Evolutionary conservation across 2,888 invertebrate species (phyloP).

Genomic region (Ptychoptera contaminata): DNA sequence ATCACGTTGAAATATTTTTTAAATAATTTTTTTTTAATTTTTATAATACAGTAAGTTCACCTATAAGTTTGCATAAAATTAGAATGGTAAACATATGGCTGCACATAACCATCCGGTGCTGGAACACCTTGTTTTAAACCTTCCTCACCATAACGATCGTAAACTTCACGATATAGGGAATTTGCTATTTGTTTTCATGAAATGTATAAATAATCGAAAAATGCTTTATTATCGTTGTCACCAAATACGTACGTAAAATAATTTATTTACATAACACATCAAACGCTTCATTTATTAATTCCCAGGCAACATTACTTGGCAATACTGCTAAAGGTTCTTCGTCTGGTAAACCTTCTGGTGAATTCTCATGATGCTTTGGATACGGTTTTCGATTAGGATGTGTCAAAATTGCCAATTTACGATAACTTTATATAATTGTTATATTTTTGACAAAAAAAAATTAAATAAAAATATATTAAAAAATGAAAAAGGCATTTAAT

Average conservation of each 20-base stretch:
- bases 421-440: slow-evolving; percentile 15
- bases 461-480: not conserved
- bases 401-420: slow-evolving; percentile 34
- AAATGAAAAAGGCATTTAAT: not conserved
- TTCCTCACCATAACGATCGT: slow-evolving; percentile 80
- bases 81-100: slow-evolving; percentile 67
- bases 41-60: not conserved
- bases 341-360: slow-evolving; percentile 16
- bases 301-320: slow-evolving; percentile 20
- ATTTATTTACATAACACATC: slow-evolving; percentile 44
- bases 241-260: not conserved
- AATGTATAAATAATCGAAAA: slow-evolving; percentile 6
- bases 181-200: slow-evolving; percentile 28
- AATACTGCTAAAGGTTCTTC: slow-evolving; percentile 18
- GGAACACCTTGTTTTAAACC: slow-evolving; percentile 70
- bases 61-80: slow-evolving; percentile 57
- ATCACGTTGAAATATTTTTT: no score
- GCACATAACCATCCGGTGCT: slow-evolving; percentile 48
- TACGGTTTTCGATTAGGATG: slow-evolving; percentile 31
- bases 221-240: not conserved
- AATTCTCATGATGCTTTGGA: slow-evolving; percentile 39
- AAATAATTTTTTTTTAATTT: not conserved
- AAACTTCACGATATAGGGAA: slow-evolving; percentile 53
- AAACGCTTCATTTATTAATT: slow-evolving; percentile 54
- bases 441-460: not conserved